Percentiles rank a stretch among this genome's conserved stretches.
Evolutionary conservation across 2,888 invertebrate species (phyloP).

Genomic region (Crepidodera aurea): DNA sequence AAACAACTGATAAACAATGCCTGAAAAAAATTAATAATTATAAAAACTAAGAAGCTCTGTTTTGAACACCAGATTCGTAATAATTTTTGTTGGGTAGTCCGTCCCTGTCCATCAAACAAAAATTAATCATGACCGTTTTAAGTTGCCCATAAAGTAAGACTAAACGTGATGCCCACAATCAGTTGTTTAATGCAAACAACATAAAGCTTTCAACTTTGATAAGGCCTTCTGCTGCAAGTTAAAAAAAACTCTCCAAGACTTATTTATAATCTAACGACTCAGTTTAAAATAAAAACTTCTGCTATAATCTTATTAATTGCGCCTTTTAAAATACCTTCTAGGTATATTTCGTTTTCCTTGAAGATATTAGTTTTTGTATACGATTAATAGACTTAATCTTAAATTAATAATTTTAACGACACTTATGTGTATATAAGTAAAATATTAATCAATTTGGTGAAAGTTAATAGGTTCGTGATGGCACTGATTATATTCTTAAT

Average conservation of each 20-base stretch:
- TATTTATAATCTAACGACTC: slow-evolving; percentile 36
- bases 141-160: slow-evolving; percentile 54
- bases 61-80: too few relatives aligned
- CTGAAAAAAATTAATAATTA: too few relatives aligned
- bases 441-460: slow-evolving; percentile 12
- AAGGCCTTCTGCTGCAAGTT: slow-evolving; percentile 38
- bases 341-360: neutral
- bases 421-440: slow-evolving; percentile 9
- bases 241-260: slow-evolving; percentile 35
- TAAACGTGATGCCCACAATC: slow-evolving; percentile 56
- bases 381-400: slow-evolving; percentile 21
- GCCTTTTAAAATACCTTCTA: slow-evolving; percentile 39
- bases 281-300: slow-evolving; percentile 35
- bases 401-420: slow-evolving; percentile 25
- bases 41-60: too few relatives aligned
- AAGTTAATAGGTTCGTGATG: slow-evolving; percentile 18
- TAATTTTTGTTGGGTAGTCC: neutral
- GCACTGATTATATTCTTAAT: neutral
- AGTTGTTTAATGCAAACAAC: slow-evolving; percentile 60
- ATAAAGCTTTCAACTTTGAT: slow-evolving; percentile 59
- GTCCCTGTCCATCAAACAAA: slow-evolving; percentile 47
- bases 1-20: too few relatives aligned
- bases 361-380: neutral
- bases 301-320: slow-evolving; percentile 42
- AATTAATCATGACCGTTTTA: slow-evolving; percentile 57